These are phyloP conservation scores for Oscheius onirici DNA, from an alignment of 2,888 invertebrate species.

Conservation along the genomic window DNA sequence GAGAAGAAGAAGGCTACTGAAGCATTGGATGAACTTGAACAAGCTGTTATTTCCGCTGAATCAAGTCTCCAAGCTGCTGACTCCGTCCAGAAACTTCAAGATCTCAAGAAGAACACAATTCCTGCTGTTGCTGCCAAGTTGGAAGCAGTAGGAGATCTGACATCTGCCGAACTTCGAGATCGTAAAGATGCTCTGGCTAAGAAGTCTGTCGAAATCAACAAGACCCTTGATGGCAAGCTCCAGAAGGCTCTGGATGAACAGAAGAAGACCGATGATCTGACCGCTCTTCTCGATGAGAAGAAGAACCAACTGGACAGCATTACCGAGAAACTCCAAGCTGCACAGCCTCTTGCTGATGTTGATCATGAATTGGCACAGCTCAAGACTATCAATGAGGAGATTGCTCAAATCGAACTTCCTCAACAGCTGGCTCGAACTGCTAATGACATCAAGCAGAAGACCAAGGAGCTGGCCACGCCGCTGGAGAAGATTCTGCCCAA, in stretches of 20 bases:
- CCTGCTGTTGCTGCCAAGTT: slow-evolving; percentile 23
- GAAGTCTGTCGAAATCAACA: slow-evolving; percentile 32
- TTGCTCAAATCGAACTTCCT: background rate
- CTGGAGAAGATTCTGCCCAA: slow-evolving; percentile 7
- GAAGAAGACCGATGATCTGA: slow-evolving; percentile 26
- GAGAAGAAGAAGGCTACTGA: slow-evolving; percentile 33
- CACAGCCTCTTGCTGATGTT: background rate
- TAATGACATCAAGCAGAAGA: slow-evolving; percentile 4
- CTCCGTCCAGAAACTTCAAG: slow-evolving; percentile 29
- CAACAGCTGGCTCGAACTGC: slow-evolving; percentile 3
- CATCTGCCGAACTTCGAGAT: slow-evolving; percentile 37
- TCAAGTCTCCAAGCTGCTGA: slow-evolving; percentile 33
- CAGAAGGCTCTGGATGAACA: slow-evolving; percentile 33
- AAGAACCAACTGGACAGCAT: slow-evolving; percentile 16
- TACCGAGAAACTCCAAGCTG: background rate
- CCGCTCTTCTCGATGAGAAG: slow-evolving; percentile 20
- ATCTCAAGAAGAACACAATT: slow-evolving; percentile 24
- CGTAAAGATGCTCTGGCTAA: slow-evolving; percentile 30
- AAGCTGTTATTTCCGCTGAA: slow-evolving; percentile 43
- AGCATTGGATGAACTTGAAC: slow-evolving; percentile 38
- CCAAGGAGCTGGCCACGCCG: background rate
- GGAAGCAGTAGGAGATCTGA: slow-evolving; percentile 26
- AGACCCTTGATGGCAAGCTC: slow-evolving; percentile 35
- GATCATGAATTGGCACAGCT: background rate
- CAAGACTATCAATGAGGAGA: background rate